phyloP scores from a whole-genome alignment of 1,140 invertebrate species.

The Hylaeus volcanicus region DNA sequence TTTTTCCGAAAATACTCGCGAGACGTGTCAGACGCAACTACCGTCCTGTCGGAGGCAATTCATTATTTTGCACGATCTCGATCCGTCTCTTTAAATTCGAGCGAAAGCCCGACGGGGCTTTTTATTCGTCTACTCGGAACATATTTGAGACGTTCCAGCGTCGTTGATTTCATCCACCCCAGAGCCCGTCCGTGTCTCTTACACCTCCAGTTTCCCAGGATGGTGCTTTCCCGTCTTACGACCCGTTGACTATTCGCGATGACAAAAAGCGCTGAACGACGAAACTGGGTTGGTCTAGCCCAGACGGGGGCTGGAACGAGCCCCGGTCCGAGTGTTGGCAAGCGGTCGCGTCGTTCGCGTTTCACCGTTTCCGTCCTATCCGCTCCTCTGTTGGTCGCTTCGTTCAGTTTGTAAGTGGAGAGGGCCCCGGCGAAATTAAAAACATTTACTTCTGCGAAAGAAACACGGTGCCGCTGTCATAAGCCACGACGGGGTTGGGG shows the following conservation, averaged over 20 bases:
- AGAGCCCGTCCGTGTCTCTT: neutral
- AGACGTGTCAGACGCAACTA: neutral
- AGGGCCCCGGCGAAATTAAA: slow-evolving; percentile 64
- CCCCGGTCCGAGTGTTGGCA: slow-evolving; percentile 27
- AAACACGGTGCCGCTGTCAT: slow-evolving; percentile 61
- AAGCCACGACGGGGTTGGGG: slow-evolving; percentile 44
- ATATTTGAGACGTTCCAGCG: slow-evolving; percentile 13
- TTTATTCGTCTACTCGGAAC: neutral
- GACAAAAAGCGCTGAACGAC: slow-evolving; percentile 56
- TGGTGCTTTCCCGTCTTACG: slow-evolving; percentile 31
- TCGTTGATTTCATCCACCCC: slow-evolving; percentile 27
- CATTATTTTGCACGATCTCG: neutral
- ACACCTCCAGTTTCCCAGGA: neutral
- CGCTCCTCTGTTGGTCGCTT: neutral
- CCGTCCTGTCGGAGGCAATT: neutral
- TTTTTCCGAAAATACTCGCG: neutral
- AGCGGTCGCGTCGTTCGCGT: slow-evolving; percentile 45
- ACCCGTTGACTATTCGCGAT: slow-evolving; percentile 37
- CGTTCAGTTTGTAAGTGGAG: slow-evolving; percentile 22
- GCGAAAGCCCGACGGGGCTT: neutral
- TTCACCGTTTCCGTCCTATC: slow-evolving; percentile 2
- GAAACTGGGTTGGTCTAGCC: slow-evolving; percentile 35
- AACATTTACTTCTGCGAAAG: slow-evolving; percentile 68
- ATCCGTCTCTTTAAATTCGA: neutral
- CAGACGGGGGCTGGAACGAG: slow-evolving; percentile 32